These are phyloP conservation scores for Chloroceryle inda DNA, from an alignment of 2,797 vertebrate genomes.

Conservation along the genomic window DNA sequence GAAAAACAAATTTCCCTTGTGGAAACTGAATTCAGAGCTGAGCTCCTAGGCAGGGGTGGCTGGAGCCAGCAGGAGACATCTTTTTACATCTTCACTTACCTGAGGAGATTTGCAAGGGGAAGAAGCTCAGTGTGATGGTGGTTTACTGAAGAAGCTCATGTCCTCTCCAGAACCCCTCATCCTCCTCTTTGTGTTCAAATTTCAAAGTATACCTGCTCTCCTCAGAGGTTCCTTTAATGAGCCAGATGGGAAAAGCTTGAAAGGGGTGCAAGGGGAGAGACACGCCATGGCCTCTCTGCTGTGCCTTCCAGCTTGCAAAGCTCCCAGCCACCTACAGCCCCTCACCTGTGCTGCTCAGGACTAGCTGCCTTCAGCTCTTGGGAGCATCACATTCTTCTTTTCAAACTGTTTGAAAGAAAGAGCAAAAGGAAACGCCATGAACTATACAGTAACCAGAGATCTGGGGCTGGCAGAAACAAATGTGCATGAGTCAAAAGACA, in stretches of 20 bases:
- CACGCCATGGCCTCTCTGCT: not conserved
- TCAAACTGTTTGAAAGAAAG: not conserved
- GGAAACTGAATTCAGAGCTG: not conserved
- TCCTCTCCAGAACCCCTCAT: not conserved
- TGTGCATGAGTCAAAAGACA: fast-evolving
- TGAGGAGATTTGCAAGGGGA: not conserved
- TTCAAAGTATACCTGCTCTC: not conserved
- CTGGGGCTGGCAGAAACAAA: not conserved
- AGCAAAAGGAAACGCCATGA: not conserved
- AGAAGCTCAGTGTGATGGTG: not conserved
- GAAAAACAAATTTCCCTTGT: not conserved
- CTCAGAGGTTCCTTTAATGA: not conserved
- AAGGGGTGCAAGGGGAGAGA: not conserved
- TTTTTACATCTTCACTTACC: not conserved
- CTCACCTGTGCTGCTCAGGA: not conserved
- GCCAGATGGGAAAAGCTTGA: not conserved
- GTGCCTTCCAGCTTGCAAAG: not conserved
- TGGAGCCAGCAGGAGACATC: not conserved
- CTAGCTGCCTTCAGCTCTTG: not conserved
- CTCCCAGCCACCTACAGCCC: not conserved
- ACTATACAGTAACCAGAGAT: not conserved
- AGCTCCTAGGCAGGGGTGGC: not conserved
- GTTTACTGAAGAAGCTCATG: fast-evolving
- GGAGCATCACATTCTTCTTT: not conserved
- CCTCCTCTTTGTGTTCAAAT: not conserved